phyloP scores from a whole-genome alignment of 2,797 vertebrate species.

The Tiaroga cobitis region DNA sequence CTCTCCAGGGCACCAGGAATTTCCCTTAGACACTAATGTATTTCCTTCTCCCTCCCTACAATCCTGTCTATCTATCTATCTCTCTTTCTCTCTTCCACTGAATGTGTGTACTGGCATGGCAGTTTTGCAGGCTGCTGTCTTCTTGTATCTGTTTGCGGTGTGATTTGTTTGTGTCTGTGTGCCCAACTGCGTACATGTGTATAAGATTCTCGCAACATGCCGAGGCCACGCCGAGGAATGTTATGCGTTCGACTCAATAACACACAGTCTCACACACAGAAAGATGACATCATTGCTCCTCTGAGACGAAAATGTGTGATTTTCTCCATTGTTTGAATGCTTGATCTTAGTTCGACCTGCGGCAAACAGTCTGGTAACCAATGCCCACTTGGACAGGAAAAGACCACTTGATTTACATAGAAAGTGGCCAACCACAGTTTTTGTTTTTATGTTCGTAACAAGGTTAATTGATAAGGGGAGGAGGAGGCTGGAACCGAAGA shows the following conservation, averaged over 20 bases:
- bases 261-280: constrained; percentile 23
- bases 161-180: constrained; percentile 38
- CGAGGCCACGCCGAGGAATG: constrained; percentile 42
- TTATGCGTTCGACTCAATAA: constrained; percentile 36
- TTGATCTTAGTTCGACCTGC: not conserved
- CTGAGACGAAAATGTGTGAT: constrained; percentile 3
- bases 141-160: constrained; percentile 36
- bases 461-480: too few species aligned
- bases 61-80: not conserved
- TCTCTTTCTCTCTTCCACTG: constrained; percentile 25
- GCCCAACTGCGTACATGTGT: constrained; percentile 26
- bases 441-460: not conserved
- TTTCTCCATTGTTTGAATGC: not conserved
- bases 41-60: constrained; percentile 36
- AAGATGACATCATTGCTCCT: constrained; percentile 37
- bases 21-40: constrained; percentile 58
- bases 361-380: not conserved
- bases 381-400: not conserved
- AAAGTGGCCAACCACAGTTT: not conserved
- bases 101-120: constrained; percentile 32
- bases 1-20: constrained; percentile 61
- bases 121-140: constrained; percentile 35
- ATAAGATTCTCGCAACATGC: constrained; percentile 37
- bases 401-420: not conserved
- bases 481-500: too few species aligned